phyloP scores from a whole-genome alignment of 1,140 invertebrate species.

The Meloidogyne chitwoodi region DNA sequence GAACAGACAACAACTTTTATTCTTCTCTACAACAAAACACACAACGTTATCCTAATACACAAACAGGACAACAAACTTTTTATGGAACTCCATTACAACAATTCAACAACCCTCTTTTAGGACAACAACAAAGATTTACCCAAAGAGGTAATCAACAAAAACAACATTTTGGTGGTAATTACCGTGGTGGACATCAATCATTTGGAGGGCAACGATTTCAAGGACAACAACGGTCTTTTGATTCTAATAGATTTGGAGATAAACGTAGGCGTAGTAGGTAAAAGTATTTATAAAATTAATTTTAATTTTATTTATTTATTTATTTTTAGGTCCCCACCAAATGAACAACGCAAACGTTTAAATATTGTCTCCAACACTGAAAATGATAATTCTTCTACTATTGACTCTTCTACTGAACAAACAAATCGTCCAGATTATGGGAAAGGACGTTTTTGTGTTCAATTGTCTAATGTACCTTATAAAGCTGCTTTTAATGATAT shows the following conservation, averaged over 20 bases:
- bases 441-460: slow-evolving; percentile 30
- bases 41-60: not conserved
- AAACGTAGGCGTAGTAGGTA: slow-evolving; percentile 14
- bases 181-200: not conserved
- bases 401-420: not conserved
- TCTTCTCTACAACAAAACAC: not conserved
- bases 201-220: not conserved
- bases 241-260: not conserved
- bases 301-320: not conserved
- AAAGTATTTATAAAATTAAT: not conserved
- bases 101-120: too few relatives aligned
- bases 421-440: not conserved
- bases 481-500: slow-evolving; percentile 27
- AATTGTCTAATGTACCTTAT: slow-evolving; percentile 31
- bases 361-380: not conserved
- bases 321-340: slow-evolving; percentile 1
- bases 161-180: not conserved
- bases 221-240: not conserved
- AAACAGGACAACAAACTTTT: not conserved
- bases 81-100: not conserved
- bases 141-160: not conserved
- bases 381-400: not conserved
- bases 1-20: not conserved
- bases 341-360: slow-evolving; percentile 12
- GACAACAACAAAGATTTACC: not conserved